Evolutionary conservation across 2,797 vertebrate genomes (phyloP), one percentile per base, ranked within the genome.

Genomic region (Coracias cyanogaster): DNA sequence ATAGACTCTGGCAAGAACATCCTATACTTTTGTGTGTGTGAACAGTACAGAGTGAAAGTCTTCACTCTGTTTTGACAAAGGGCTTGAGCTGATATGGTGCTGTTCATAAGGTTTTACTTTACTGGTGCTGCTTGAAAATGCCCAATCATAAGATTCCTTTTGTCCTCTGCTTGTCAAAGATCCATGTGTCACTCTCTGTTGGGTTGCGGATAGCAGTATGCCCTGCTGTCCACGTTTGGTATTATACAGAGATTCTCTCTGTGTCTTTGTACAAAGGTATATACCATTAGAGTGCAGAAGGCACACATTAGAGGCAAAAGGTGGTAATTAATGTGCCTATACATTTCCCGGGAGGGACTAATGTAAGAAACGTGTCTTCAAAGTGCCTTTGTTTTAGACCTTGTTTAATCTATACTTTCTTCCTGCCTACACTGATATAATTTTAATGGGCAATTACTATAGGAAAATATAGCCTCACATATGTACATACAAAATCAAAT

Each of bases 391-490:
- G 64, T 52, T 90, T 85, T 43, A 91, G 81, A 83, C 33, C 25
- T 80, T 52, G 45, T 94, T 92, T 94, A 81, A 92, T 80, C 54
- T 82, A 26, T 66, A 39, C 67, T 79, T 93, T 87, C 61, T 81
- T 83, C 62, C 35, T 91, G 86, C 60, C 24, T 89, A 69, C 46
- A 60, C 31, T 54, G 49, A 71, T 69, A 66, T 10, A 58, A 91
- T 82, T 86, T 88, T 84, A 80, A 77, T 57, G 57, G n/a, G 21
- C 84, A 92, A 94, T 89, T 92, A 87, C 89, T 55, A 37, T 10
- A 86, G 41, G 77, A 86, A 88, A 62, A 76, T 26, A 73, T 6
- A 89, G 26, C 61, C 92, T 83, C n/a, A 62, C 31, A 21, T 86
- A 58, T 57, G 16, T 46, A 37, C 24, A 82, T 65, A 48, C 89